Evolutionary conservation across 2,888 invertebrate species (phyloP).

Genomic region (Miltochrista miniata): DNA sequence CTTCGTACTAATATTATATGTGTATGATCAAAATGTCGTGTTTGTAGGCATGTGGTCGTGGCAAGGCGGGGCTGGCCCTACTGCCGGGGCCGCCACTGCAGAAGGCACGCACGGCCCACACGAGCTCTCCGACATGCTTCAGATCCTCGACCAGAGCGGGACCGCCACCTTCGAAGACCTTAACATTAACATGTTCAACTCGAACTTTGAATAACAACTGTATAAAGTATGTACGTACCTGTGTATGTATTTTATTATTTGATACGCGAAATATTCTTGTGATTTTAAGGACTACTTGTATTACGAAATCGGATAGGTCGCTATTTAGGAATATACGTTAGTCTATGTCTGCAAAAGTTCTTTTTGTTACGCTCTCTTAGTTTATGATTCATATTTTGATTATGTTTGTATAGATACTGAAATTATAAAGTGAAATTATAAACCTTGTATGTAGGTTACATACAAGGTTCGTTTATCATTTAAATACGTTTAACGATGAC

Average conservation of each 20-base stretch:
- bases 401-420: slow-evolving; percentile 1
- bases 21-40: background rate
- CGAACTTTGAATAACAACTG: slow-evolving; percentile 75
- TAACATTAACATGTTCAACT: slow-evolving; percentile 95
- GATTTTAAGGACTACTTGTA: background rate
- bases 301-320: slow-evolving; percentile 1
- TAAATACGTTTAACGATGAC: too few relatives aligned
- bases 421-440: too few relatives aligned
- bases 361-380: slow-evolving; percentile 10
- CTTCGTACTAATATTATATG: too few relatives aligned
- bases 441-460: too few relatives aligned
- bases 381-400: slow-evolving; percentile 28
- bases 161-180: slow-evolving; percentile 94
- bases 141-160: slow-evolving; percentile 94
- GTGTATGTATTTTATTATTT: slow-evolving; percentile 22
- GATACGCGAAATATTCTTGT: background rate
- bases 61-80: slow-evolving; percentile 80
- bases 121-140: slow-evolving; percentile 96
- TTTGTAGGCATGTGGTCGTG: slow-evolving; percentile 90
- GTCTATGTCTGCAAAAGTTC: slow-evolving; percentile 18
- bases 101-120: slow-evolving; percentile 82
- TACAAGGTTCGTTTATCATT: too few relatives aligned
- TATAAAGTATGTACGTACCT: slow-evolving; percentile 26
- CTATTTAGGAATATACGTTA: slow-evolving; percentile 18
- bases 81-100: slow-evolving; percentile 48